Evolutionary conservation across 2,888 invertebrate species (phyloP).

Genomic region (Entomobrya multifasciata): DNA sequence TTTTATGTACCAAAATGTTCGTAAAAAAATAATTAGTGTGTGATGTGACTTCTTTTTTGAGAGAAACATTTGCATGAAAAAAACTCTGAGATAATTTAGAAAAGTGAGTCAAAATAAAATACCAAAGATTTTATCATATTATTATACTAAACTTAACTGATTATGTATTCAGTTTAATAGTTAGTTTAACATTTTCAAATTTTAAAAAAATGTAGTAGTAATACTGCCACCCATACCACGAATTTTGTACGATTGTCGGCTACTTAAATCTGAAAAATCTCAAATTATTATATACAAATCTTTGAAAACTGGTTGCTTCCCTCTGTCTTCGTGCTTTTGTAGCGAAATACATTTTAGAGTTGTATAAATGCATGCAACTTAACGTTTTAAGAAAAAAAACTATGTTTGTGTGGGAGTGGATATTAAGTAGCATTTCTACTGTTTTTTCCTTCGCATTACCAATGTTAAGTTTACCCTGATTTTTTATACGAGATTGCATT

Average conservation of each 20-base stretch:
- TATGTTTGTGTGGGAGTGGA: too few species aligned
- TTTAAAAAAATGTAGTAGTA: conserved; percentile 20
- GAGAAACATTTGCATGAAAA: not conserved
- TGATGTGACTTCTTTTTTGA: conserved; percentile 17
- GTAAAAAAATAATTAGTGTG: conserved; percentile 12
- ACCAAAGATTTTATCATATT: conserved; percentile 66
- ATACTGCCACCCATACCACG: conserved; percentile 14
- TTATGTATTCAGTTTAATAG: conserved; percentile 45
- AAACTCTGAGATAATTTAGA: not conserved
- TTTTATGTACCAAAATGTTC: conserved; percentile 62
- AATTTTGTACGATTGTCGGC: conserved; percentile 59
- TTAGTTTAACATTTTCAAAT: not conserved
- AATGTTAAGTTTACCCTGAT: too few species aligned
- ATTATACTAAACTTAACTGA: conserved; percentile 57
- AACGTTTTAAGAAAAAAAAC: too few species aligned
- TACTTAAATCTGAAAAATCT: conserved; percentile 1
- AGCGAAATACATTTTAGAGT: too few species aligned
- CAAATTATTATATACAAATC: conserved; percentile 25
- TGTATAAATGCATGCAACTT: too few species aligned
- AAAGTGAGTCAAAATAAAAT: conserved; percentile 44
- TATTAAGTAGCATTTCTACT: too few species aligned
- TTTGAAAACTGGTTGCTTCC: conserved; percentile 26
- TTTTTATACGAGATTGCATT: too few species aligned
- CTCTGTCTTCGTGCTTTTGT: not conserved
- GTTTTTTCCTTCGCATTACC: too few species aligned